Base-by-base conservation (phyloP, 2,888 invertebrate genomes). In the Leptopilina drosophilae region DNA sequence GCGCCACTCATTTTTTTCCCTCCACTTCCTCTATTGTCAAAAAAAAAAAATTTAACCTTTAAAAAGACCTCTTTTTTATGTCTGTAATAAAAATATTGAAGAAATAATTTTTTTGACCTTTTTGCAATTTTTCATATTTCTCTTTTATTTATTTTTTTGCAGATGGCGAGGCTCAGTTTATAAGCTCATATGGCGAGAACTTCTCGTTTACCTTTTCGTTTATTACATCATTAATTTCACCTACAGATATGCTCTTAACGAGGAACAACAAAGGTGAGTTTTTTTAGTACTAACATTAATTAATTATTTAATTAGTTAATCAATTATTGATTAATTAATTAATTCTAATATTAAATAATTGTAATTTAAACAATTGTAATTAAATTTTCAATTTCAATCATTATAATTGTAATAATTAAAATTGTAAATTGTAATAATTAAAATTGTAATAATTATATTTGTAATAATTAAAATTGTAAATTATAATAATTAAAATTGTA, bases 81-180 rank as follows among this genome's bases (percentile, higher is more conserved):
- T 62, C 5, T 20, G 0, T n/a, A 33, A 56, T 15, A 33, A 20
- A 20, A 20, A 1, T 76, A 62, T n/a, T 64, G 6, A 33, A 14
- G 20, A 62, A 75, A 75, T 46, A 67, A 75, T 26, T 75, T n/a
- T 59, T 62, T 33, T 33, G 9, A 40, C 15, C 5, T 65, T 77
- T 53, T 67, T 42, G 42, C 42, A 42, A 42, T 49, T 49, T 49
- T 49, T 49, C 7, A 3, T 33, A 33, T 33, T 33, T 49, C 12
- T 49, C 12, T 49, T 15, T 2, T 20, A 20, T 20, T 20, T 20
- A 20, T 20, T 8, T 89, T 88, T 87, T 94, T 94, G 77, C 95
- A 97, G 98, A 94, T 98, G 98, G 98, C 94, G 96, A 90, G 98
- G 98, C 88, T 98, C 98, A 91, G 97, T 98, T 64, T 98, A 98